Base-by-base conservation (phyloP, 2,113 vertebrate species). In the Capricornis sumatraensis region DNA sequence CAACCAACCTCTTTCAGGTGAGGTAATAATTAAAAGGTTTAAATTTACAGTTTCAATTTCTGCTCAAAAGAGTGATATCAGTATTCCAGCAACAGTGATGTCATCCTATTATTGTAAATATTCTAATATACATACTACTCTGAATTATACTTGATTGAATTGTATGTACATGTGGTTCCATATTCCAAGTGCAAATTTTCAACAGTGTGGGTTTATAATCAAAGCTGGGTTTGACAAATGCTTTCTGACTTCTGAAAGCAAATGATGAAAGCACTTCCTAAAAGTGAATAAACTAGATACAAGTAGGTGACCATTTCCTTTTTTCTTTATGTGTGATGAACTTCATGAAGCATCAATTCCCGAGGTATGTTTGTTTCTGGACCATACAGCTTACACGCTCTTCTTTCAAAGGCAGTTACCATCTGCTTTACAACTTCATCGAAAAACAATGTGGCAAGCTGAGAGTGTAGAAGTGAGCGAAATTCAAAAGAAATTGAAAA, bases 341-440 rank as follows among this genome's bases (percentile, higher is more conserved):
- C 96, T 99, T 99, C 99, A 1, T 99, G 99, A 96, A 99, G 98
- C 99, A 99, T 99, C 82, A 99, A 98, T 96, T 99, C 99, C 5
- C 99, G 99, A 19, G 99, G 99, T 98, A 99, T 99, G 94, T 23
- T 98, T 43, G 99, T 99, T 99, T 99, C 99, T 8, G 99, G 99
- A 16, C 99, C 99, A 0, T 99, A 99, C 1, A 99, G 83, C 64
- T 99, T 99, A 98, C 98, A 96, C 17, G 99, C 99, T 89, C 99
- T 99, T 67, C 99, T 99, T 98, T 99, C 99, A 94, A 99, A 99
- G 14, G 99, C 99, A 2, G 99, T 99, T 2, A 99, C 99, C 99
- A 99, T 99, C 98, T 99, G 99, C 98, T 99, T 99, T 82, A 99
- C 99, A 82, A 99, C 99, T 98, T 99, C 99, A 43, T 99, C 99